Percentiles rank a stretch among this genome's conserved stretches.
phyloP scores from a whole-genome alignment of 1,140 invertebrate species.

The Ips nitidus region DNA sequence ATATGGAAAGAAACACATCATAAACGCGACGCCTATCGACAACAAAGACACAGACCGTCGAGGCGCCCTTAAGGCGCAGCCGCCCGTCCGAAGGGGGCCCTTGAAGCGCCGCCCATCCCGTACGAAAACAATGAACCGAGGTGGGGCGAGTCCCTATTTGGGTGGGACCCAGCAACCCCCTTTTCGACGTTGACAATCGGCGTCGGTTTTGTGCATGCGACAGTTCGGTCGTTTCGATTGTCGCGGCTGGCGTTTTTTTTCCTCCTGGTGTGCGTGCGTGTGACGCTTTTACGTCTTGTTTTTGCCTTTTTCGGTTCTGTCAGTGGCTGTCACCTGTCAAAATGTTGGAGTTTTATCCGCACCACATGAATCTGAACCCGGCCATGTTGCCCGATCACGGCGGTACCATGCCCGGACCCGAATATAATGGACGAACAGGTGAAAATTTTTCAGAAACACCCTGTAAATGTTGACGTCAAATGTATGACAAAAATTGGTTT shows the following conservation, averaged over 20 bases:
- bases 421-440: conserved; percentile 58
- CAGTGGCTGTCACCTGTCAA: not conserved
- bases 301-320: not conserved
- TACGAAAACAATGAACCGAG: conserved; percentile 1
- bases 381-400: conserved; percentile 57
- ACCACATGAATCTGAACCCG: conserved; percentile 49
- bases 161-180: conserved; percentile 20
- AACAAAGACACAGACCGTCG: not conserved
- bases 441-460: not conserved
- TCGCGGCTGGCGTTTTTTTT: conserved; percentile 1
- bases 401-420: conserved; percentile 49
- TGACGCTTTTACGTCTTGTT: conserved; percentile 6
- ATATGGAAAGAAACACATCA: not conserved
- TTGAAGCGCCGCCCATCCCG: conserved; percentile 14
- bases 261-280: conserved; percentile 3
- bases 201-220: conserved; percentile 12
- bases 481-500: too few relatives aligned
- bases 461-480: not conserved
- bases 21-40: not conserved
- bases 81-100: not conserved
- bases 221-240: conserved; percentile 15
- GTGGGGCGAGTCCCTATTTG: conserved; percentile 28
- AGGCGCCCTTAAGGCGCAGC: not conserved
- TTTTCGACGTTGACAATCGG: conserved; percentile 30
- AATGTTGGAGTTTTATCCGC: conserved; percentile 54